phyloP scores from a whole-genome alignment of 2,888 invertebrate genomes.

The Xanthostigma xanthostigma region DNA sequence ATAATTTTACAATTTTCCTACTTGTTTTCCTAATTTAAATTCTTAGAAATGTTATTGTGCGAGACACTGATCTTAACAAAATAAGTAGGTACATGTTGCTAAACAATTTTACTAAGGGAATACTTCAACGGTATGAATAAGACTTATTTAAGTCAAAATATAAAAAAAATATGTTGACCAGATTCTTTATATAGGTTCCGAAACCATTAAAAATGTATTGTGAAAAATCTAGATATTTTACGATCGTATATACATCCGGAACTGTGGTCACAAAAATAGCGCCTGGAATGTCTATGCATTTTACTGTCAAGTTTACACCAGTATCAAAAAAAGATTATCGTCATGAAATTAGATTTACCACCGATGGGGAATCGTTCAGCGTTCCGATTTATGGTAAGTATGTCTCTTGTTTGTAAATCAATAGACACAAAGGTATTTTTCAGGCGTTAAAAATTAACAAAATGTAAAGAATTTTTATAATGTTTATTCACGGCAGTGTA shows the following conservation, averaged over 20 bases:
- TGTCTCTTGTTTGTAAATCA: conserved; percentile 10
- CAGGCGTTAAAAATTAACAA: too few relatives aligned
- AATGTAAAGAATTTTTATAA: too few relatives aligned
- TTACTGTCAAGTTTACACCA: conserved; percentile 46
- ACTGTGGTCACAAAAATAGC: conserved; percentile 40
- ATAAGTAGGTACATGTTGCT: too few relatives aligned
- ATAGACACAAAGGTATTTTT: not conserved
- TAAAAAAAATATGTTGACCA: too few relatives aligned
- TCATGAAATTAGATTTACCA: conserved; percentile 35
- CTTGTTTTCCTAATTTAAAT: too few relatives aligned
- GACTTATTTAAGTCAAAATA: too few relatives aligned
- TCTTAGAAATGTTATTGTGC: too few relatives aligned
- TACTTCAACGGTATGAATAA: too few relatives aligned
- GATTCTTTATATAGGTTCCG: conserved; percentile 27
- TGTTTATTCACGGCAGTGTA: too few relatives aligned
- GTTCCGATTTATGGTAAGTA: conserved; percentile 47
- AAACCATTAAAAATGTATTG: conserved; percentile 33
- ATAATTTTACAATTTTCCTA: too few relatives aligned
- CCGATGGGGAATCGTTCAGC: conserved; percentile 35
- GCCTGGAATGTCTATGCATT: conserved; percentile 49
- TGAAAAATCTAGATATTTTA: conserved; percentile 36
- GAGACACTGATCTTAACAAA: too few relatives aligned
- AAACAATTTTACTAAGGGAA: too few relatives aligned
- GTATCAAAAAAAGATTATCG: conserved; percentile 37
- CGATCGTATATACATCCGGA: conserved; percentile 30